These are phyloP conservation scores for Paedocypris micromegethes DNA, from an alignment of 2,797 vertebrate species.

Conservation along the genomic window DNA sequence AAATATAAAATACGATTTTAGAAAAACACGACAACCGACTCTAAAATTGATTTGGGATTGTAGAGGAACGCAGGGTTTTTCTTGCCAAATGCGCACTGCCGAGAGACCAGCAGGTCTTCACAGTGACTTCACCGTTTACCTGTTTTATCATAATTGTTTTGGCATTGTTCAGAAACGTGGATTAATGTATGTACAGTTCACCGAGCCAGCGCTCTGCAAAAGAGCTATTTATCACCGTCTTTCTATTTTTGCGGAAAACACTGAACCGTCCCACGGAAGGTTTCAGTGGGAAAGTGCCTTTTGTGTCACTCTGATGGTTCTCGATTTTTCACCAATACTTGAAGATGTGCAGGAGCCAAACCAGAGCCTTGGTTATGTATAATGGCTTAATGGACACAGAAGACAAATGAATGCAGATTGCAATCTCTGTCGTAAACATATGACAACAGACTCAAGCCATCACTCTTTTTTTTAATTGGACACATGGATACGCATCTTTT, in stretches of 20 bases:
- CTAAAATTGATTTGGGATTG: conserved; percentile 18
- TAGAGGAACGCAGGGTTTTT: neutral
- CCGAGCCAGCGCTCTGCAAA: conserved; percentile 10
- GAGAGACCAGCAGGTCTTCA: conserved; percentile 1
- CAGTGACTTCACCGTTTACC: conserved; percentile 17
- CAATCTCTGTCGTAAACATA: conserved; percentile 23
- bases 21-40: neutral
- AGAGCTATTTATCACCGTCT: conserved; percentile 22
- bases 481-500: conserved; percentile 1
- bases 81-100: conserved; percentile 17
- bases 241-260: neutral
- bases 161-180: conserved; percentile 26
- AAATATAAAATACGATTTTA: no score
- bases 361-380: conserved; percentile 18
- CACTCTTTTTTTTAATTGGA: conserved; percentile 36
- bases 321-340: conserved; percentile 20
- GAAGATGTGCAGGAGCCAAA: neutral
- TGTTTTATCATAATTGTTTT: conserved; percentile 42
- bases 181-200: conserved; percentile 27
- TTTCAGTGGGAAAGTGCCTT: neutral
- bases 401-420: conserved; percentile 6
- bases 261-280: neutral
- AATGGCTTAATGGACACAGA: conserved; percentile 16
- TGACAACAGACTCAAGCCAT: neutral
- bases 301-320: conserved; percentile 14